Percentiles rank a stretch among this genome's conserved stretches.
phyloP scores from a whole-genome alignment of 2,797 vertebrate genomes.

The Myoxocephalus aenaeus region DNA sequence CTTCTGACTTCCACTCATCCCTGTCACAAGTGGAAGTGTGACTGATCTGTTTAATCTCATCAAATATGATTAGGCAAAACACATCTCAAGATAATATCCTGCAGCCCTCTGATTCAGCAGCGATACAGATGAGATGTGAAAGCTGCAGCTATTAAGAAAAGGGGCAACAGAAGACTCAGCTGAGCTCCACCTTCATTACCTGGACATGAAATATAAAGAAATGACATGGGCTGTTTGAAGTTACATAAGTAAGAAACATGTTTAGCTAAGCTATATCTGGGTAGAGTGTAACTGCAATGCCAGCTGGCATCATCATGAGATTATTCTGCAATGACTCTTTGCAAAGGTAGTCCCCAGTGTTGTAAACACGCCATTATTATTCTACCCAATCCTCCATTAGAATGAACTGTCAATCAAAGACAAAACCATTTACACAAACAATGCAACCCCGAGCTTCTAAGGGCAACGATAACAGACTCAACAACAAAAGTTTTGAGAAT shows the following conservation, averaged over 20 bases:
- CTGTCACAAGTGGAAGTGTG: constrained; percentile 64
- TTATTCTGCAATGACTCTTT: constrained; percentile 24
- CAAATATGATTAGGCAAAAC: constrained; percentile 77
- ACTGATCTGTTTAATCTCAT: constrained; percentile 77
- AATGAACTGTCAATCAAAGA: constrained; percentile 67
- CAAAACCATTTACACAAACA: constrained; percentile 54
- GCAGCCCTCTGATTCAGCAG: constrained; percentile 42
- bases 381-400: constrained; percentile 29
- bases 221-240: constrained; percentile 10
- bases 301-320: constrained; percentile 12
- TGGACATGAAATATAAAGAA: neutral
- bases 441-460: constrained; percentile 22
- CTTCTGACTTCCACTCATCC: constrained; percentile 64
- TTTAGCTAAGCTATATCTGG: constrained; percentile 8
- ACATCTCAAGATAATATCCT: constrained; percentile 69
- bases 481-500: constrained; percentile 37
- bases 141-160: constrained; percentile 33
- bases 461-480: constrained; percentile 47
- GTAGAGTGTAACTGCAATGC: constrained; percentile 3
- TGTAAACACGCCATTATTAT: constrained; percentile 56
- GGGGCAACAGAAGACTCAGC: constrained; percentile 3
- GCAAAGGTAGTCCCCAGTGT: constrained; percentile 28
- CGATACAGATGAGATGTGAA: constrained; percentile 54
- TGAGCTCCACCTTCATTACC: constrained; percentile 11
- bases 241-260: neutral